Evolutionary conservation across 1,140 invertebrate genomes (phyloP).

Genomic region (Mactra quadrangularis): DNA sequence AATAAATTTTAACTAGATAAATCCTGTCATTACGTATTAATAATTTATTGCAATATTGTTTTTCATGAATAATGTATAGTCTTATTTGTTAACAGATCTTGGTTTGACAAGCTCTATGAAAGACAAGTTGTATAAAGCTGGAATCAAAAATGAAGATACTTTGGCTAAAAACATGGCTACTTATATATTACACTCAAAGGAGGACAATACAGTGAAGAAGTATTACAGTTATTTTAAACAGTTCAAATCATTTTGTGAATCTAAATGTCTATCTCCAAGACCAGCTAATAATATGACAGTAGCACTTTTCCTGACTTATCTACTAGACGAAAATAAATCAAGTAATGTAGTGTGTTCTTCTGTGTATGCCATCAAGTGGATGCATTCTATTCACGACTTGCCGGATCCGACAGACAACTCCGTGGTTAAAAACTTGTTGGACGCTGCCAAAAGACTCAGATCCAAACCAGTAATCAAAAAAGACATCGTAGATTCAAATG

Average conservation of each 20-base stretch:
- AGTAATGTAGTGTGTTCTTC: not conserved
- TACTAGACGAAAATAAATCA: not conserved
- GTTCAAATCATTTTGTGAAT: not conserved
- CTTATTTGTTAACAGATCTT: too few species aligned
- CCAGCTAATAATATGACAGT: conserved; percentile 4
- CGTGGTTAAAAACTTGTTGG: too few species aligned
- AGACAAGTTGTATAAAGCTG: too few species aligned
- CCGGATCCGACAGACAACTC: conserved; percentile 16
- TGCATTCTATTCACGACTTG: not conserved
- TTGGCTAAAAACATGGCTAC: conserved; percentile 7
- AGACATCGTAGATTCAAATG: not conserved
- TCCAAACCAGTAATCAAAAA: too few species aligned
- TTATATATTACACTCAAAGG: conserved; percentile 7
- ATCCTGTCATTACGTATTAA: too few species aligned
- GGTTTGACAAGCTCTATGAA: too few species aligned
- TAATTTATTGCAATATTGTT: too few species aligned
- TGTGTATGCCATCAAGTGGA: conserved; percentile 30
- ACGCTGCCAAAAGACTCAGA: too few species aligned
- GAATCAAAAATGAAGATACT: too few species aligned
- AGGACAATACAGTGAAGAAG: conserved; percentile 10
- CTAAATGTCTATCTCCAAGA: not conserved
- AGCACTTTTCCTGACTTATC: conserved; percentile 17
- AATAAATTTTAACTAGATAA: too few species aligned
- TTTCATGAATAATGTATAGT: too few species aligned
- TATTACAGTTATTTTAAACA: conserved; percentile 6